Percentiles rank a stretch among this genome's conserved stretches.
Evolutionary conservation across 2,888 invertebrate genomes (phyloP).

Genomic region (Listrodromus nycthemerus): DNA sequence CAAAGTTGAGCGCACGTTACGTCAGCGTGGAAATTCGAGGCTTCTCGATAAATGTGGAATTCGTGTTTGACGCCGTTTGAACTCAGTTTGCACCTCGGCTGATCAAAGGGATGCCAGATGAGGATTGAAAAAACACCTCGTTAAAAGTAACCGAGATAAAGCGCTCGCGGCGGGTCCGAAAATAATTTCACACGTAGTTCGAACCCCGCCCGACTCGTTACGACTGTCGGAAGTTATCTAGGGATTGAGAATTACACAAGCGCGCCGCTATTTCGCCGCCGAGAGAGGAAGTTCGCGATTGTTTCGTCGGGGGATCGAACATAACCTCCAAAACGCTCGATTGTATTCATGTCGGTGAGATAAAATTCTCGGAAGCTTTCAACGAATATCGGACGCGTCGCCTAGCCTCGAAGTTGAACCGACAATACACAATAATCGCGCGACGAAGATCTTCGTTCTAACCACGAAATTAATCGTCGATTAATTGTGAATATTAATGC

Average conservation of each 20-base stretch:
- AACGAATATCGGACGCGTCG: not conserved
- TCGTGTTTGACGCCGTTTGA: not conserved
- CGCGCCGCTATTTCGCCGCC: conserved; percentile 17
- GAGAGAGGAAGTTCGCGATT: conserved; percentile 15
- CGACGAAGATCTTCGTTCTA: no score
- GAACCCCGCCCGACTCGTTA: not conserved
- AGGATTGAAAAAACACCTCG: not conserved
- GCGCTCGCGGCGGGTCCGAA: not conserved
- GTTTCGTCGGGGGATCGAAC: not conserved
- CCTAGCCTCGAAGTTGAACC: not conserved
- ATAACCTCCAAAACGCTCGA: conserved; percentile 18
- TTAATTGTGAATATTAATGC: no score
- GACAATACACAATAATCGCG: not conserved
- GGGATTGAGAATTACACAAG: conserved; percentile 1
- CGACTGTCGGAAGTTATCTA: conserved; percentile 12
- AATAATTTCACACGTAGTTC: conserved; percentile 5
- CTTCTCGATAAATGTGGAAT: not conserved
- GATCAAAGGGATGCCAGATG: not conserved
- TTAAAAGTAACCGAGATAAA: not conserved
- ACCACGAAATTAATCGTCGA: no score
- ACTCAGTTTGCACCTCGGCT: not conserved
- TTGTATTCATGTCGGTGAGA: not conserved
- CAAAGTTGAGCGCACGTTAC: not conserved
- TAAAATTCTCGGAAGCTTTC: not conserved
- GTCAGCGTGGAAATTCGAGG: not conserved